Evolutionary conservation across 2,888 invertebrate genomes (phyloP).

Genomic region (Masnerella sp.): DNA sequence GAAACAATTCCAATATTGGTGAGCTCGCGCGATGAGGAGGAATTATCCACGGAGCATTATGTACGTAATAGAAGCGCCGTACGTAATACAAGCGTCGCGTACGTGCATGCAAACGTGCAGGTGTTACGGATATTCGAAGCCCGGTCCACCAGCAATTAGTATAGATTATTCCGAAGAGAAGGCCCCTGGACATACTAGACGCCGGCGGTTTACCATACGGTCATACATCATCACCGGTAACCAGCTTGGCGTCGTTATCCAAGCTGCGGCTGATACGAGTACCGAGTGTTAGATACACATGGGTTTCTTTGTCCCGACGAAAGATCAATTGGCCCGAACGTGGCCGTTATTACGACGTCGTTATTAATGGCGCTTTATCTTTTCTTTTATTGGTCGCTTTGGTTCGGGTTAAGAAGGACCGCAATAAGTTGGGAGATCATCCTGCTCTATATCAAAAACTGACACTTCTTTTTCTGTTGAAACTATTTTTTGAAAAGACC

Average conservation of each 20-base stretch:
- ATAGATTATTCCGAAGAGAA: conserved; percentile 63
- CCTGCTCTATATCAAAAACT: no score
- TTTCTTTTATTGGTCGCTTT: conserved; percentile 33
- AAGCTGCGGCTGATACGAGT: conserved; percentile 57
- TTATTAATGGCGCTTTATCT: conserved; percentile 31
- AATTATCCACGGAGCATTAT: conserved; percentile 33
- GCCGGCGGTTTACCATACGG: conserved; percentile 71
- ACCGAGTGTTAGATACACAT: conserved; percentile 52
- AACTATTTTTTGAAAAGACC: no score
- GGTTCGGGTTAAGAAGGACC: not conserved
- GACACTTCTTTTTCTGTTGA: no score
- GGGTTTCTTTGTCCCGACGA: conserved; percentile 47
- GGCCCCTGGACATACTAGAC: conserved; percentile 62
- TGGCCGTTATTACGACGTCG: conserved; percentile 33
- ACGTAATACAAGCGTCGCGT: conserved; percentile 24
- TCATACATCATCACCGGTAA: conserved; percentile 71
- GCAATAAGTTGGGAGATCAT: not conserved
- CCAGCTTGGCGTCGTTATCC: conserved; percentile 56
- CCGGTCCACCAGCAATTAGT: conserved; percentile 64
- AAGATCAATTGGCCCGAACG: conserved; percentile 51
- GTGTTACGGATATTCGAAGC: conserved; percentile 57
- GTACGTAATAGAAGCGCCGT: conserved; percentile 11
- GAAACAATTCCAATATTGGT: conserved; percentile 44
- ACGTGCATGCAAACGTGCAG: conserved; percentile 47
- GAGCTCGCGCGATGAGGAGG: conserved; percentile 19